Percentiles rank a stretch among this genome's conserved stretches.
These are phyloP conservation scores for Musca vetustissima DNA, from an alignment of 1,140 invertebrate genomes.

Conservation along the genomic window DNA sequence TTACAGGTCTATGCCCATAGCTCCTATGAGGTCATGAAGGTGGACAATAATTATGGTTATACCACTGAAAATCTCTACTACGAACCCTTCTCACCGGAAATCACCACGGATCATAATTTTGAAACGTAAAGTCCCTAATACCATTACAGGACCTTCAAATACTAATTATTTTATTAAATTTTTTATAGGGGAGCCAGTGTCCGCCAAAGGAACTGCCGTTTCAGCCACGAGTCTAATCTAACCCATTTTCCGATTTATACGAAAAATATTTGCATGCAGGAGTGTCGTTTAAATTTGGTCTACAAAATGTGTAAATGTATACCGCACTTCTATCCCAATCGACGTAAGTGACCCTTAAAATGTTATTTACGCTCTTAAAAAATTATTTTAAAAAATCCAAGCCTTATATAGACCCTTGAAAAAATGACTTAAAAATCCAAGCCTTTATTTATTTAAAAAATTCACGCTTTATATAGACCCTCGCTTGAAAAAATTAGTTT, in stretches of 20 bases:
- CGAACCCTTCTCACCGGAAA: constrained; percentile 36
- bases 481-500: no score
- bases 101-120: constrained; percentile 40
- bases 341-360: constrained; percentile 35
- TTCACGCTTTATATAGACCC: no score
- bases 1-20: neutral
- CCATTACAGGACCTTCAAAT: no score
- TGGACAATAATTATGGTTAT: constrained; percentile 56
- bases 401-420: no score
- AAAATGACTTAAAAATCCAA: no score
- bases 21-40: constrained; percentile 59
- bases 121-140: constrained; percentile 31
- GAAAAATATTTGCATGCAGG: constrained; percentile 66
- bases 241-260: constrained; percentile 65
- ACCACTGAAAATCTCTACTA: constrained; percentile 40
- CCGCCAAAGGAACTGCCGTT: constrained; percentile 57
- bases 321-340: constrained; percentile 62
- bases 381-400: no score
- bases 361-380: no score
- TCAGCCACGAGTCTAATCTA: constrained; percentile 64
- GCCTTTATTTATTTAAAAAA: no score
- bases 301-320: constrained; percentile 64
- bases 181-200: constrained; percentile 40
- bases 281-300: constrained; percentile 64
- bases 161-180: neutral